Evolutionary conservation across 2,888 invertebrate species (phyloP), one percentile per base, ranked within the genome.

Genomic region (Leptopilina drosophilae): DNA sequence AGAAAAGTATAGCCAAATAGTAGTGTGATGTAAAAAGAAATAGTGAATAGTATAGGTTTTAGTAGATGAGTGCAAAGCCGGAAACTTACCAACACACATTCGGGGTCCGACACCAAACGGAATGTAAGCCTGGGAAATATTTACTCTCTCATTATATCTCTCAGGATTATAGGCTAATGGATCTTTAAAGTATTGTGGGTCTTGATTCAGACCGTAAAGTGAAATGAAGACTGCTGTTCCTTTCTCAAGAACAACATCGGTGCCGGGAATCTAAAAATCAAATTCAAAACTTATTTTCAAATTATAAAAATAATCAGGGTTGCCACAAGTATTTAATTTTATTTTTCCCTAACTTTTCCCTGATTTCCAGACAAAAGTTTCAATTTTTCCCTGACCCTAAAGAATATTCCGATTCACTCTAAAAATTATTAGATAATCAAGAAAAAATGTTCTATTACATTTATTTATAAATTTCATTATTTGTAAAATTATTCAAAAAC

Each of bases 21-120:
- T 20, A 20, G 0, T n/a, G n/a, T n/a, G n/a, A n/a, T n/a, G n/a
- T 20, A 20, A 20, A 20, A 20, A 20, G 1, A 20, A 20, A 20
- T 20, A 20, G 20, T 20, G 20, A 20, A 20, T 20, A 20, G 20
- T 20, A 20, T 20, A 20, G 20, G 1, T 20, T 20, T 20, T 20
- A 20, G 20, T 20, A 20, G 20, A 20, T 20, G n/a, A n/a, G n/a
- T 20, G 20, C 20, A 20, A 20, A 20, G 20, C 20, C 20, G 20
- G 20, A 33, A 49, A 12, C 87, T 80, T 80, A 88, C 88, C 88
- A 33, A 88, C 85, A 77, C 85, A 82, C 90, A 91, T 89, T 87
- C 89, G 80, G 82, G 88, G 80, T 84, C 89, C 78, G 14, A 83
- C 86, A 1, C 90, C 90, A 75, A 90, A 90, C 0, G 90, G 89